Percentiles rank a stretch among this genome's conserved stretches.
phyloP scores from a whole-genome alignment of 2,113 vertebrate species.

The Lophotis ruficrista region DNA sequence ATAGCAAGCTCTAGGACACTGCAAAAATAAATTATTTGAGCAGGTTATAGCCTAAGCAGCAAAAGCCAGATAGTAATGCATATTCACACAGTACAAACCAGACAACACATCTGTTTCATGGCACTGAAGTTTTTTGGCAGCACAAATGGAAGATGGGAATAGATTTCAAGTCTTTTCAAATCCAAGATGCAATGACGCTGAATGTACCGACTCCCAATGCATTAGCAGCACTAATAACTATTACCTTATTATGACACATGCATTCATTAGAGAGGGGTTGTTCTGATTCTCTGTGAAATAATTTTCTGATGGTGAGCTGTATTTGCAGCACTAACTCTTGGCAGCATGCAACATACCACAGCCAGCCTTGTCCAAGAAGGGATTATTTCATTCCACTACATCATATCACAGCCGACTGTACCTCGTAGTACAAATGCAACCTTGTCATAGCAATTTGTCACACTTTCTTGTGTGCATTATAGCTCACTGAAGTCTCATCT shows the following conservation, averaged over 20 bases:
- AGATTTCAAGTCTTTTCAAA: constrained; percentile 46
- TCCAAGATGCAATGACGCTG: neutral
- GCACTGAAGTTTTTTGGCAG: neutral
- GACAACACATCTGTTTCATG: neutral
- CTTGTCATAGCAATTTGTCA: constrained; percentile 62
- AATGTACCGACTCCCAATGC: neutral
- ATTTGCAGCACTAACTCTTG: neutral
- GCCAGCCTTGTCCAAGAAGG: constrained; percentile 17
- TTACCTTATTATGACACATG: neutral
- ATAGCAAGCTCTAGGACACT: neutral
- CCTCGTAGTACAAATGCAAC: constrained; percentile 57
- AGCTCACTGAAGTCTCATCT: constrained; percentile 62
- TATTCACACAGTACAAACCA: neutral
- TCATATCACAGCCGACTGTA: constrained; percentile 52
- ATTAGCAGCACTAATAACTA: neutral
- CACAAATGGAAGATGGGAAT: neutral
- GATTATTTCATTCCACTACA: constrained; percentile 61
- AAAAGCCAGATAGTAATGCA: neutral
- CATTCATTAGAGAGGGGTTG: neutral
- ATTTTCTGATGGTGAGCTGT: neutral
- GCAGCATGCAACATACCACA: neutral
- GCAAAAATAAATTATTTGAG: neutral
- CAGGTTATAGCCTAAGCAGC: neutral
- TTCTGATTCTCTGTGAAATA: constrained; percentile 2
- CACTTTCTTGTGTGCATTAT: constrained; percentile 55